Base-by-base conservation (phyloP, 2,888 invertebrate genomes). In the Cotesia congregata region DNA sequence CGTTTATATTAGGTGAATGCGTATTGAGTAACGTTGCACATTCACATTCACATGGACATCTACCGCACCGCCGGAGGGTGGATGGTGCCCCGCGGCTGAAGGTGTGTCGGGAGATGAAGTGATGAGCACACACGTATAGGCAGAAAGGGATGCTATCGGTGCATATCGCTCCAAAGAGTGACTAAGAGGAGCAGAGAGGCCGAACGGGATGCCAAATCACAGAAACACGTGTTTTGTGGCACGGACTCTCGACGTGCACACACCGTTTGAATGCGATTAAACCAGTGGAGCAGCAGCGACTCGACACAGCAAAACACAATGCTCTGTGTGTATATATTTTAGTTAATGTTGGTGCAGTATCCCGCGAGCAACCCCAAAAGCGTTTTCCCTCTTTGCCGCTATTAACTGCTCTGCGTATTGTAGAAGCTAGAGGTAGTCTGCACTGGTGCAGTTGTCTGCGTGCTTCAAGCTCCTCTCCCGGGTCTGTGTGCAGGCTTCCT, bases 211-310 rank as follows among this genome's bases (percentile, higher is more conserved):
- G 75, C 76, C 82, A 83, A 86, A 85, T 86, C 83, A 83, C 83
- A 83, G 86, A 81, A 86, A 85, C 83, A 83, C 82, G 82, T 83
- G 83, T 85, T 83, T 78, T 79, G 78, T 75, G 76, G 77, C 72
- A 72, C 71, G 74, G 72, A 67, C 50, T 67, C 70, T 67, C 70
- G 75, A 67, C 74, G 72, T 59, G 41, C 65, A 76, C 72, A 71
- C 39, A 83, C 80, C 82, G 83, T 85, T 85, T 84, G 81, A 83
- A 86, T 84, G 81, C 83, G 86, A 85, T 86, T 86, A 85, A 85
- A 82, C 82, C 80, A 81, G 80, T 80, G 80, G 79, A 83, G 82
- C 81, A 83, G 82, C 77, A 80, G 75, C 17, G 77, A 77, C 79
- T 79, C 79, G 80, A 80, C 67, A 75, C 69, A 69, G 74, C 74